Conservation (phyloP, 1,140 invertebrate genomes). For the Drosophila repleta region DNA sequence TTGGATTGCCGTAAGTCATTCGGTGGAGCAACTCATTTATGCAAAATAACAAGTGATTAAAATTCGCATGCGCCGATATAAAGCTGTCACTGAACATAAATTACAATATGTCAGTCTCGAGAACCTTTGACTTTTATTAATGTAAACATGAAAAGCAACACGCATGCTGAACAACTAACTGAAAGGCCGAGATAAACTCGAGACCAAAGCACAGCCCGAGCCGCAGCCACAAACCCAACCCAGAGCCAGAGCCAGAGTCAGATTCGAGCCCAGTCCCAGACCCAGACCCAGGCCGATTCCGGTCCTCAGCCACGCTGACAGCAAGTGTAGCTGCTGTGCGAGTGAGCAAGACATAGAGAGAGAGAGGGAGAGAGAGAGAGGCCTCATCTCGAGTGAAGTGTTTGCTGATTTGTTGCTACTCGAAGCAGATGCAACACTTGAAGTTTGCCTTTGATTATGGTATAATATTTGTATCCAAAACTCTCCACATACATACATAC, state of each 20-base stretch:
- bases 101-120: conserved; percentile 81
- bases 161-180: conserved; percentile 68
- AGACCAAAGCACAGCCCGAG: conserved; percentile 22
- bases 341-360: neutral
- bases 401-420: conserved; percentile 49
- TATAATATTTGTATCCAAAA: conserved; percentile 32
- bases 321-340: conserved; percentile 45
- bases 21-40: conserved; percentile 72
- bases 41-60: conserved; percentile 83
- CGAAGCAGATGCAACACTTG: conserved; percentile 74
- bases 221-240: conserved; percentile 10
- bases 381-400: conserved; percentile 25
- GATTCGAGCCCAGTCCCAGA: conserved; percentile 1
- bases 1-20: conserved; percentile 40
- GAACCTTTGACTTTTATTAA: conserved; percentile 83
- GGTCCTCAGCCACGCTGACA: conserved; percentile 48
- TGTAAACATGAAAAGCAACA: conserved; percentile 82
- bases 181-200: conserved; percentile 72
- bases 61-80: conserved; percentile 77
- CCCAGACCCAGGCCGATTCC: conserved; percentile 31
- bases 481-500: conserved; percentile 13
- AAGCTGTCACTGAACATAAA: conserved; percentile 82
- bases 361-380: neutral
- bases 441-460: conserved; percentile 59
- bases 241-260: conserved; percentile 12